Percentiles rank a stretch among this genome's conserved stretches.
Conservation (phyloP, 2,888 invertebrate genomes). For the Folsomia manolachei region DNA sequence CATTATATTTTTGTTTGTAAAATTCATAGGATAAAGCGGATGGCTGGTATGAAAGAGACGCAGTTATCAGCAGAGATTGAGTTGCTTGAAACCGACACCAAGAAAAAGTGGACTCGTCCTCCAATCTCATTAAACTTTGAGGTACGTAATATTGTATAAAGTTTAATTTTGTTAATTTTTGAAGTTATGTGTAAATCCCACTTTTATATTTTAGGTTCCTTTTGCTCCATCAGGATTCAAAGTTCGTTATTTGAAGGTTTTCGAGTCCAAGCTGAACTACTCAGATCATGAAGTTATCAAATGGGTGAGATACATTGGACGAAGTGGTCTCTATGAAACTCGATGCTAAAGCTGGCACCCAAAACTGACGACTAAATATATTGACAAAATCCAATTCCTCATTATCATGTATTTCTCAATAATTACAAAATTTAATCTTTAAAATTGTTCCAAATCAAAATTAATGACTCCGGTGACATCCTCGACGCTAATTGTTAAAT, state of each 20-base stretch:
- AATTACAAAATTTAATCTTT: neutral
- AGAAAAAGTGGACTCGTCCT: conserved; percentile 99
- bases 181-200: too few relatives aligned
- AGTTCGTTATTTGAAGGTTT: conserved; percentile 98
- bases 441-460: neutral
- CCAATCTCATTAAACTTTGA: conserved; percentile 99
- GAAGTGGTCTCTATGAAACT: conserved; percentile 98
- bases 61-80: conserved; percentile 99
- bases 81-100: conserved; percentile 94
- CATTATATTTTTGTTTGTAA: conserved; percentile 1
- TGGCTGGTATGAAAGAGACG: conserved; percentile 99
- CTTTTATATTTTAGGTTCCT: conserved; percentile 67
- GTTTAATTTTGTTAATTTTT: too few relatives aligned
- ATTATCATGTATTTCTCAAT: neutral
- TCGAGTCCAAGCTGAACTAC: conserved; percentile 98
- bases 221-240: conserved; percentile 99
- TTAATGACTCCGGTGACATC: neutral
- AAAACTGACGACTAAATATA: neutral
- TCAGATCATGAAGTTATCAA: conserved; percentile 99
- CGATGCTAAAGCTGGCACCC: conserved; percentile 73
- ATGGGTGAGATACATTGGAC: conserved; percentile 99
- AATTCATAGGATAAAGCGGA: conserved; percentile 71
- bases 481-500: too few relatives aligned
- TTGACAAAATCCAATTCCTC: neutral
- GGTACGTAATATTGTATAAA: conserved; percentile 54